Evolutionary conservation across 2,113 vertebrate genomes (phyloP).

Genomic region (Cheilinus undulatus): DNA sequence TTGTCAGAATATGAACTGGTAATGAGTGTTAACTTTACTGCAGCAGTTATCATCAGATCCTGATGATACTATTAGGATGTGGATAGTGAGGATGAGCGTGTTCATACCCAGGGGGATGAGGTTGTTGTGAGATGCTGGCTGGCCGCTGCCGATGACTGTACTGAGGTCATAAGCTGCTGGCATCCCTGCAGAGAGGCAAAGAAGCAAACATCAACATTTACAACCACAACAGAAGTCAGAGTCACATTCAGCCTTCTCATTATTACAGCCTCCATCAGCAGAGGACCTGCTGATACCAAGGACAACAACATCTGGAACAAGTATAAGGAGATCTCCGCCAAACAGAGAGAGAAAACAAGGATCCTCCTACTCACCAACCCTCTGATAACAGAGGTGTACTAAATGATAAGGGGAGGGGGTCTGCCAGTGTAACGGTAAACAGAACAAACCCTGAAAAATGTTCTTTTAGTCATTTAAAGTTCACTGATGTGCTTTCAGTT

Average conservation of each 20-base stretch:
- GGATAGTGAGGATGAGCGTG: background rate
- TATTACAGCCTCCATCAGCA: background rate
- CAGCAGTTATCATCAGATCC: no score
- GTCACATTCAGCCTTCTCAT: background rate
- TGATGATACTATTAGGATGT: no score
- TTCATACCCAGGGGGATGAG: conserved; percentile 92
- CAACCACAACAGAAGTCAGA: background rate
- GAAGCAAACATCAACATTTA: conserved; percentile 25
- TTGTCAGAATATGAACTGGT: no score
- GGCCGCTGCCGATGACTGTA: conserved; percentile 90
- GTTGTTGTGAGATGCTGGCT: conserved; percentile 93
- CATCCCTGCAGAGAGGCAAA: conserved; percentile 84
- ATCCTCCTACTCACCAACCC: background rate
- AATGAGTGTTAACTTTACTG: no score
- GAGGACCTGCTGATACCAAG: background rate
- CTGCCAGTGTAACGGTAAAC: no score
- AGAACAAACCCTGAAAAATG: no score
- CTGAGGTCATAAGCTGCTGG: conserved; percentile 95
- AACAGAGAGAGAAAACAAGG: background rate
- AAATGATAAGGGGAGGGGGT: no score
- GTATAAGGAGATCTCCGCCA: background rate
- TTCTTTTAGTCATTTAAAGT: no score
- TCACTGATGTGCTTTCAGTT: no score
- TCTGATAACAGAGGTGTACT: no score
- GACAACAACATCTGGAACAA: background rate